These are phyloP conservation scores for Nasonia vitripennis DNA, from an alignment of 1,140 invertebrate species.

Conservation along the genomic window DNA sequence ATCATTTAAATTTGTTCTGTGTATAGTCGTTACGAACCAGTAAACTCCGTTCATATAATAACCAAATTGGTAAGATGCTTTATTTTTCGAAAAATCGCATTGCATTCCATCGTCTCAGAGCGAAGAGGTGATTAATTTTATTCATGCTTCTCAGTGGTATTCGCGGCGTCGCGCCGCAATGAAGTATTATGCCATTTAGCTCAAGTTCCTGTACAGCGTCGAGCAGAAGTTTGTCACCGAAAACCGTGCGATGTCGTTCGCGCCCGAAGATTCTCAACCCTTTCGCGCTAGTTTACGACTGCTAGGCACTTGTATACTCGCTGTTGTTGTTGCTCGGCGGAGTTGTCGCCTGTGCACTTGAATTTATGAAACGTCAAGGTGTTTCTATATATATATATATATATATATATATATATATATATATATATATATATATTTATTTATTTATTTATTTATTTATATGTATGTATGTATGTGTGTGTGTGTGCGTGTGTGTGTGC, in stretches of 20 bases:
- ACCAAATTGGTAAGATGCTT: no score
- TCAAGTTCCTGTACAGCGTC: constrained; percentile 12
- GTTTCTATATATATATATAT: background rate
- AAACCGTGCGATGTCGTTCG: background rate
- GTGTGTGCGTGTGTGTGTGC: no score
- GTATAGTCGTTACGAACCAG: no score
- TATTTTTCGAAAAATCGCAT: no score
- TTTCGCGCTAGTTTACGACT: constrained; percentile 31
- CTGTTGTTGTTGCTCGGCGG: no score
- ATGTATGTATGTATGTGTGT: no score
- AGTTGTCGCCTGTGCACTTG: background rate
- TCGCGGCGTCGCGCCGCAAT: background rate
- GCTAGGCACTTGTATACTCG: background rate
- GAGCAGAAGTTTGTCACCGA: constrained; percentile 23
- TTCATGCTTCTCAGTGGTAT: background rate
- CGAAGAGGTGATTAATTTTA: background rate
- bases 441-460: no score
- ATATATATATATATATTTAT: no score
- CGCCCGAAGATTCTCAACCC: constrained; percentile 26
- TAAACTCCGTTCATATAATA: no score
- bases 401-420: no score
- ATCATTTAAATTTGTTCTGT: no score
- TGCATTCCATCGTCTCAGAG: no score
- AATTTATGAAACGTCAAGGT: constrained; percentile 19
- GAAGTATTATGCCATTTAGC: background rate